Evolutionary conservation across 1,140 invertebrate genomes (phyloP), one percentile per base, ranked within the genome.

Genomic region (Drosophila mayri): DNA sequence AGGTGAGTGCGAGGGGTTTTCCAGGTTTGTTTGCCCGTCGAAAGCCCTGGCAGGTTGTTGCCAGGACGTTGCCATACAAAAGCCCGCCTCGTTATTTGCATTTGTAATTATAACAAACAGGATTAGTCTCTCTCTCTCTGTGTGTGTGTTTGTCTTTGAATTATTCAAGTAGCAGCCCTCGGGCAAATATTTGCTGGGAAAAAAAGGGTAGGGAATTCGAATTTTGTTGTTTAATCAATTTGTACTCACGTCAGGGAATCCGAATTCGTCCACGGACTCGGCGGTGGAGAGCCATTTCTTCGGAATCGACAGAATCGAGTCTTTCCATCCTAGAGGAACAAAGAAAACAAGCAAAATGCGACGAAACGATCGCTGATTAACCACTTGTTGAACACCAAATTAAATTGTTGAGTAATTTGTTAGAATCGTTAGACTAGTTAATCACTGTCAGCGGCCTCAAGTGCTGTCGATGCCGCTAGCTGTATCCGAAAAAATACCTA

Each of bases 221-320:
- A 77, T 66, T 38, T 55, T 22, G 52, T 84, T 79, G 58, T 84
- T 84, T 72, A 87, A 88, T 87, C 83, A 79, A 87, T 87, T 90
- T 91, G 46, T 47, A 93, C 92, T 93, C 79, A 93, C 92, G 74
- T 92, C 83, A 91, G 92, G 90, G 83, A 93, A 93, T 90, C 92
- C 92, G 68, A 85, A 92, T 77, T 93, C 92, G 92, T 94, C 94
- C 44, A 93, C 86, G 54, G 93, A 94, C 73, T 93, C 93, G 82
- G 94, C 93, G 49, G 94, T 94, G 81, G 95, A 95, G 71, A 96
- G 93, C 94, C 94, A 95, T 91, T 94, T 95, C 91, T 95, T 95
- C 50, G 95, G 95, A 81, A 95, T 92, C 11, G 95, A 94, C 55
- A 95, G 91, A 76, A 95, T 92, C 16, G 95, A 95, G 78, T 95